Evolutionary conservation across 2,888 invertebrate genomes (phyloP), one percentile per base, ranked within the genome.

Genomic region (Caenorhabditis sinica): DNA sequence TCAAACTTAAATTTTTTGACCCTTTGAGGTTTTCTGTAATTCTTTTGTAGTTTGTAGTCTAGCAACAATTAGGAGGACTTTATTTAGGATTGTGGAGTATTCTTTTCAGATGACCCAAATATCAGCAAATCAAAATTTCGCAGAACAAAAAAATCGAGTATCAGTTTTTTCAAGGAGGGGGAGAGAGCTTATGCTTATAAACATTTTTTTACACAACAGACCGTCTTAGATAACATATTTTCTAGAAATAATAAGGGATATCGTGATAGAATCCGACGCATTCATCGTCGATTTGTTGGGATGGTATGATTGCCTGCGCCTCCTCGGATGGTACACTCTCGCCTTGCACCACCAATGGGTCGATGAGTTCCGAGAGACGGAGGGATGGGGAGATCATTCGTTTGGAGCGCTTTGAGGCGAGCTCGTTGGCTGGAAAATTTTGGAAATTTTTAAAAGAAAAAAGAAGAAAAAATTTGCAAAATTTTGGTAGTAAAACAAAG

Each of bases 351-450:
- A 83, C 83, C 30, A 83, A 51, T 15, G 84, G 84, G 68, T 84
- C 81, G 53, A 84, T 76, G 28, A 84, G 68, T 61, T 84, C 84
- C 11, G 81, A 81, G 25, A 84, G 76, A 28, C 84, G 75, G 13
- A 81, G 75, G 0, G 84, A 75, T 30, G 84, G 84, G 15, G 76
- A 76, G 65, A 84, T 76, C 84, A 84, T 84, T 60, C 84, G 71
- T 49, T 84, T 84, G 15, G 79, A 79, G 9, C 79, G 69, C 43
- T 71, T 79, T 30, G 75, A 23, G 4, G 76, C 76, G 17, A 73
- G 65, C 36, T 82, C 72, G 25, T 33, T 15, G 30, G 82, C 82
- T 82, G 69, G 23, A 82, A 82, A 33, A 25, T 23, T 13, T 5
- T 56, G 40, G 45, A 45, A 9, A 58, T 25, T 5, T 61, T 9